Evolutionary conservation across 2,797 vertebrate species (phyloP).

Genomic region (Rhadinocentrus ornatus): DNA sequence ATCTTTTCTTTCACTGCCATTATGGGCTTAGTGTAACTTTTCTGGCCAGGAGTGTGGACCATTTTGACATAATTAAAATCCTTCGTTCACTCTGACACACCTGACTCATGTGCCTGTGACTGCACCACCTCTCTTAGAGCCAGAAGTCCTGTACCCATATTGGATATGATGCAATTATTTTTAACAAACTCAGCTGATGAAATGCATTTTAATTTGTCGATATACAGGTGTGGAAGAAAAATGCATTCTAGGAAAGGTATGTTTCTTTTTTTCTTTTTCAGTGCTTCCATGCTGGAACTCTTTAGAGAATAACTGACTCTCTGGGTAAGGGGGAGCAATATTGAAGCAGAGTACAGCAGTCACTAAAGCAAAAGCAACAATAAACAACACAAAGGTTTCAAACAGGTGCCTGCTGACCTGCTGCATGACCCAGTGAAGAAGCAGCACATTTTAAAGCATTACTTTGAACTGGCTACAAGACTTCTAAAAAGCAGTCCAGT

Average conservation of each 20-base stretch:
- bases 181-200: neutral
- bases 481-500: neutral
- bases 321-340: neutral
- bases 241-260: neutral
- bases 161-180: neutral
- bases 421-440: neutral
- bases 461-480: neutral
- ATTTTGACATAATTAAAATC: neutral
- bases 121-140: neutral
- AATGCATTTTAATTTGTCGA: neutral
- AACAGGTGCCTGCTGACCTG: neutral
- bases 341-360: neutral
- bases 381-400: neutral
- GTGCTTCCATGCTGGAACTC: neutral
- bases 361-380: neutral
- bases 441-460: neutral
- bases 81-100: neutral
- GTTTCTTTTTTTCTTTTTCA: neutral
- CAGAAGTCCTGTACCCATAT: neutral
- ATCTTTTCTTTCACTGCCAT: neutral
- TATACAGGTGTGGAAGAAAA: neutral
- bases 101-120: too few species aligned
- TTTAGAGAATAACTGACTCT: neutral
- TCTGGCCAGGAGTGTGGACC: neutral
- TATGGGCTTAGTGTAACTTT: neutral